Conservation (phyloP, 2,888 invertebrate species). For the Holacanthella duospinosa region DNA sequence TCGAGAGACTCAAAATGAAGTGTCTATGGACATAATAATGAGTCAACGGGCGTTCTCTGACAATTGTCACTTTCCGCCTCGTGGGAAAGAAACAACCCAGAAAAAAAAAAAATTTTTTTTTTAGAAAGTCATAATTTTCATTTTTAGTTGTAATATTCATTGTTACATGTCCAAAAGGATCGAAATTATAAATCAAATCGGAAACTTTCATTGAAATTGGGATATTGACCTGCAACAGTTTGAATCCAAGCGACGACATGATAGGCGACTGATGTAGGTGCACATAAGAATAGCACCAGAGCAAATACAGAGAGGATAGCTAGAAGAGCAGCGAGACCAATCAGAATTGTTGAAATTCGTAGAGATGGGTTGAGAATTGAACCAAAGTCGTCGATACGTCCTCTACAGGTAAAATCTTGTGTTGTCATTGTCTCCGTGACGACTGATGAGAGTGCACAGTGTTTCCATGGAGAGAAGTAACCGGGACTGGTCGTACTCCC, state of each 20-base stretch:
- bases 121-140: no score
- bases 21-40: no score
- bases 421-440: constrained; percentile 34
- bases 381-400: constrained; percentile 69
- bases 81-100: no score
- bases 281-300: constrained; percentile 85
- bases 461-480: constrained; percentile 47
- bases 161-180: no score
- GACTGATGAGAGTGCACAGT: constrained; percentile 40
- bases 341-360: constrained; percentile 76
- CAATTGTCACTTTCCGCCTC: no score
- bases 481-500: constrained; percentile 40
- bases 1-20: no score
- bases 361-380: constrained; percentile 71
- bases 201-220: no score
- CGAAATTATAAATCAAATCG: no score
- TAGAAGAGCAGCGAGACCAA: constrained; percentile 72
- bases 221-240: constrained; percentile 68
- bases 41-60: no score
- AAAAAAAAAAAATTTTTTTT: no score
- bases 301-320: constrained; percentile 74
- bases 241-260: constrained; percentile 92
- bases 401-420: constrained; percentile 62
- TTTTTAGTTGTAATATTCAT: no score
- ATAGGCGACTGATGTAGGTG: constrained; percentile 82